Conservation (phyloP, 2,797 vertebrate genomes). For the Cirrhinus molitorella region DNA sequence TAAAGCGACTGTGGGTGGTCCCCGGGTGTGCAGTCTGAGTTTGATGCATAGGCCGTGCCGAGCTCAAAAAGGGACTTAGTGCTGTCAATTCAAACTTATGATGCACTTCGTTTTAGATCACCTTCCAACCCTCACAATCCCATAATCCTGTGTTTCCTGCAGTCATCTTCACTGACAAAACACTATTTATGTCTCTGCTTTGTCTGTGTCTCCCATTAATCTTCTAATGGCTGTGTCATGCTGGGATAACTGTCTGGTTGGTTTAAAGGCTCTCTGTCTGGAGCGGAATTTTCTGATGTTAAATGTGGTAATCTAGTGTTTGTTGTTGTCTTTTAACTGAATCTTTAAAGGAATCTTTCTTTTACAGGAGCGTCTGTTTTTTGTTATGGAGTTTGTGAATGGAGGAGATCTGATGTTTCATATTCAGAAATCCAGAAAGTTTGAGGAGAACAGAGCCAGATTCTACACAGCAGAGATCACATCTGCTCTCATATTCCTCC, state of each 20-base stretch:
- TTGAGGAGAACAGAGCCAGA: slow-evolving; percentile 90
- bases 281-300: slow-evolving; percentile 6
- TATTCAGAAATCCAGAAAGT: slow-evolving; percentile 97
- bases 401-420: slow-evolving; percentile 99
- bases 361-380: slow-evolving; percentile 89
- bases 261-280: background rate
- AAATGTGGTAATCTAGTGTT: background rate
- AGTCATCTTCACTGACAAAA: background rate
- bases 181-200: slow-evolving; percentile 10
- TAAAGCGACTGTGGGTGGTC: slow-evolving; percentile 22
- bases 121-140: background rate
- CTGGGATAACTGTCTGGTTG: background rate
- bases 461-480: slow-evolving; percentile 98
- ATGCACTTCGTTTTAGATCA: slow-evolving; percentile 5
- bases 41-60: background rate
- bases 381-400: slow-evolving; percentile 99
- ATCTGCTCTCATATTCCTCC: slow-evolving; percentile 96
- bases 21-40: background rate
- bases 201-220: background rate
- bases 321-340: background rate
- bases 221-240: slow-evolving; percentile 18
- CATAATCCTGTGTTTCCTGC: slow-evolving; percentile 13
- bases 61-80: slow-evolving; percentile 9
- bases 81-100: background rate
- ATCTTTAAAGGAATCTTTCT: background rate